phyloP scores from a whole-genome alignment of 2,888 invertebrate species.

The Eupithecia tripunctaria region DNA sequence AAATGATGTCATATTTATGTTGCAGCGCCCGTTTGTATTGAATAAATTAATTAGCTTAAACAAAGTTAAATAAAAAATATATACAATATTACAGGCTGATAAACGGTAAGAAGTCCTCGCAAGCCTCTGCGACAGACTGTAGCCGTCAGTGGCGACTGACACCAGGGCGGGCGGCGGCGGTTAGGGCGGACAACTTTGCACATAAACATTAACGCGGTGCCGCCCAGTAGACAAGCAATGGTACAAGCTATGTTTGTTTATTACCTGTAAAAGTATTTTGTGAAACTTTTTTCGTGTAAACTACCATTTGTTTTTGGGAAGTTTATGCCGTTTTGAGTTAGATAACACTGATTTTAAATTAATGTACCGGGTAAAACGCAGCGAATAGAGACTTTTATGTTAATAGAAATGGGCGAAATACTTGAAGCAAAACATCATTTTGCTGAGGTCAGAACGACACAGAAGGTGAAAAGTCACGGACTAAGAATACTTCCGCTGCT shows the following conservation, averaged over 20 bases:
- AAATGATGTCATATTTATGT: neutral
- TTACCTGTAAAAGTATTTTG: neutral
- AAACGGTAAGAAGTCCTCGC: neutral
- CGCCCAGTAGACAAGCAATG: slow-evolving; percentile 62
- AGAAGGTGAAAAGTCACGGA: no score
- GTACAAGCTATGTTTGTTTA: slow-evolving; percentile 48
- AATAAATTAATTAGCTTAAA: neutral
- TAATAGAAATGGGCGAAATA: no score
- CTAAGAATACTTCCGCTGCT: no score
- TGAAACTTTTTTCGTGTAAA: neutral
- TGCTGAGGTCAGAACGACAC: no score
- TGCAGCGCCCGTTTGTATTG: neutral
- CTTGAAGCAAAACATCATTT: no score
- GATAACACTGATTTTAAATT: neutral
- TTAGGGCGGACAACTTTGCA: slow-evolving; percentile 71
- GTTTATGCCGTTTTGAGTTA: neutral
- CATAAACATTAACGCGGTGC: slow-evolving; percentile 80
- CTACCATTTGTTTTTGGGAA: neutral
- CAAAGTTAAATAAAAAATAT: neutral
- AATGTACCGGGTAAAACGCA: no score
- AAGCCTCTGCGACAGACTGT: slow-evolving; percentile 4
- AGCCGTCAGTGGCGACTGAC: slow-evolving; percentile 17
- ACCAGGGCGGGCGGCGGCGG: slow-evolving; percentile 45
- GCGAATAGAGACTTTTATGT: no score
- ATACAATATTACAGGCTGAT: neutral